phyloP scores from a whole-genome alignment of 2,888 invertebrate genomes.

The Lordiphosa andalusiaca region DNA sequence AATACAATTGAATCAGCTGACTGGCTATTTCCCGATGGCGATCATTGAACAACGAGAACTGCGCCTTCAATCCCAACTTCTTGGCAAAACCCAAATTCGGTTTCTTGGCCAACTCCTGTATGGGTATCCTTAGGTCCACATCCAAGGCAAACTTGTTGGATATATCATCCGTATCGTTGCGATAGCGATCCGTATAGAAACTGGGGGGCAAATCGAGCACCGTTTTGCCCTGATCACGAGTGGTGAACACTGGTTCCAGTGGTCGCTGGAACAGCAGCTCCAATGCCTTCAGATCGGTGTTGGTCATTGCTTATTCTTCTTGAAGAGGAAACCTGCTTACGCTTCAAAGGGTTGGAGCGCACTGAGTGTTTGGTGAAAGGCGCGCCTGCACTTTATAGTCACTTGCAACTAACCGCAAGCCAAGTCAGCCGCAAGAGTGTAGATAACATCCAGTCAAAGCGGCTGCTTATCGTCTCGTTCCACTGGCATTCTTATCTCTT shows the following conservation, averaged over 20 bases:
- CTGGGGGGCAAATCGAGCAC: slow-evolving; percentile 77
- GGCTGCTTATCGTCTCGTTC: too few species aligned
- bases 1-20: slow-evolving; percentile 85
- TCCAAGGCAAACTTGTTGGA: slow-evolving; percentile 73
- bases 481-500: too few species aligned
- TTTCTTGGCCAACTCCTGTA: slow-evolving; percentile 66
- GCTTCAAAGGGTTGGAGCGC: not conserved
- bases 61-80: slow-evolving; percentile 57
- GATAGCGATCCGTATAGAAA: slow-evolving; percentile 74
- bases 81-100: slow-evolving; percentile 75
- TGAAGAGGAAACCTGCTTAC: not conserved
- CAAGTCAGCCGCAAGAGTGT: too few species aligned
- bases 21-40: slow-evolving; percentile 87
- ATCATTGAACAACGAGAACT: slow-evolving; percentile 88
- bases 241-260: slow-evolving; percentile 77
- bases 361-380: slow-evolving; percentile 5
- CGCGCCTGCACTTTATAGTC: slow-evolving; percentile 15
- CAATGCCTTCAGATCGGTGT: slow-evolving; percentile 65
- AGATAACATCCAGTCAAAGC: too few species aligned
- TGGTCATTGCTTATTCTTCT: slow-evolving; percentile 46
- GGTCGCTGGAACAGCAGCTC: slow-evolving; percentile 78
- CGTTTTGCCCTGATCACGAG: slow-evolving; percentile 75
- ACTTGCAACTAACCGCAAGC: slow-evolving; percentile 6
- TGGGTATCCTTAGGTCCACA: slow-evolving; percentile 73
- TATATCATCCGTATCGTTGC: slow-evolving; percentile 66